Evolutionary conservation across 2,797 vertebrate species (phyloP).

Genomic region (Nyctalus aviator): DNA sequence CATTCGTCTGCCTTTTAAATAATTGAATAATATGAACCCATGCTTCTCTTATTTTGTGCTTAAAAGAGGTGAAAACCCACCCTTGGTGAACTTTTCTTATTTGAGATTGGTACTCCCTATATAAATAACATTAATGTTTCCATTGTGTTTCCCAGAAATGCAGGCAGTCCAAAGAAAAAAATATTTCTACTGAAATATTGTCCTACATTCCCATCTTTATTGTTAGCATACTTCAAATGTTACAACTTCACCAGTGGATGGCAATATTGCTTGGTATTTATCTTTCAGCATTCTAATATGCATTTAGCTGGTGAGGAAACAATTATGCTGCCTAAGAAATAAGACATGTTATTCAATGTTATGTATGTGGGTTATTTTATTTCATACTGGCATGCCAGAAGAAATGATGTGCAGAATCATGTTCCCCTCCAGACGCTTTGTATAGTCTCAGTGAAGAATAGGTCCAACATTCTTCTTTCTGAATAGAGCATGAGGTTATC

Average conservation of each 20-base stretch:
- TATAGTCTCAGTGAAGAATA: not conserved
- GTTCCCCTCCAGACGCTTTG: not conserved
- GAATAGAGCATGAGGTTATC: not conserved
- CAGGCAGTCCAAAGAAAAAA: not conserved
- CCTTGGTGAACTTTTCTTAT: not conserved
- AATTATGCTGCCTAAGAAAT: slow-evolving; percentile 2
- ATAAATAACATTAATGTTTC: not conserved
- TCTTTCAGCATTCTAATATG: slow-evolving; percentile 2
- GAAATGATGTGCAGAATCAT: not conserved
- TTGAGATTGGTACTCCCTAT: not conserved
- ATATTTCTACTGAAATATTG: not conserved
- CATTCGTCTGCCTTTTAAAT: not conserved
- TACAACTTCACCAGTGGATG: slow-evolving; percentile 65
- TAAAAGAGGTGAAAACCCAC: not conserved
- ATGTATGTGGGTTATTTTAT: not conserved
- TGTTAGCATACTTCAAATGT: slow-evolving; percentile 39
- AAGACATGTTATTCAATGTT: slow-evolving; percentile 2
- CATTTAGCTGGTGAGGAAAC: not conserved
- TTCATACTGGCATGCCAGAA: not conserved
- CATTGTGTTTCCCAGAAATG: not conserved
- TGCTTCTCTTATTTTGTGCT: not conserved
- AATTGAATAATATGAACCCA: not conserved
- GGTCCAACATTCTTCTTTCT: not conserved
- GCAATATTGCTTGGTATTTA: slow-evolving; percentile 71
- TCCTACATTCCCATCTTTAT: not conserved